Evolutionary conservation across 2,888 invertebrate genomes (phyloP).

Genomic region (Cataglyphis livida): DNA sequence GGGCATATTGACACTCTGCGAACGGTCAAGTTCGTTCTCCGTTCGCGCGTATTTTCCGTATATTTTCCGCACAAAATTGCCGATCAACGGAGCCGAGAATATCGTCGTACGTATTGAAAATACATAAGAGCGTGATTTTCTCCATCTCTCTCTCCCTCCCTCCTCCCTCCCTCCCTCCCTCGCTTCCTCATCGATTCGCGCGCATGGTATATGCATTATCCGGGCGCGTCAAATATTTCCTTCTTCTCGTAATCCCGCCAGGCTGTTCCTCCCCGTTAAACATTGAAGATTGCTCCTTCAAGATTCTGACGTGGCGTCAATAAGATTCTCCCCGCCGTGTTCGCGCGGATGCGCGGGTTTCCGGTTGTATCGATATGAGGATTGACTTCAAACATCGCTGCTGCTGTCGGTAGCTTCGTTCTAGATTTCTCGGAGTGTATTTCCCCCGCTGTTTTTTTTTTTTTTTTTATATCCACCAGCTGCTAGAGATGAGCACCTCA

Average conservation of each 20-base stretch:
- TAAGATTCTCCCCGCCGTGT: constrained; percentile 9
- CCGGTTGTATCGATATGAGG: background rate
- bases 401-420: background rate
- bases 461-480: background rate
- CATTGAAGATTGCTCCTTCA: constrained; percentile 44
- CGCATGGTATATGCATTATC: background rate
- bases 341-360: background rate
- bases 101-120: constrained; percentile 4
- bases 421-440: constrained; percentile 9
- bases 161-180: too few relatives aligned
- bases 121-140: constrained; percentile 2
- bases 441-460: background rate
- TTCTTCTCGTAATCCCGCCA: constrained; percentile 17
- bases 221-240: constrained; percentile 11
- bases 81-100: background rate
- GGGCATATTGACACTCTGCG: constrained; percentile 62
- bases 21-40: constrained; percentile 53
- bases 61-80: constrained; percentile 14
- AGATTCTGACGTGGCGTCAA: constrained; percentile 16
- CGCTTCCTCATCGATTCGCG: too few relatives aligned
- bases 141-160: too few relatives aligned
- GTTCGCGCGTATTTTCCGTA: constrained; percentile 8
- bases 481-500: background rate
- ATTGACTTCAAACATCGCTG: constrained; percentile 3
- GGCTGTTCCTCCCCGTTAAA: constrained; percentile 43